Evolutionary conservation across 2,113 vertebrate species (phyloP).

Genomic region (Apteryx owenii): DNA sequence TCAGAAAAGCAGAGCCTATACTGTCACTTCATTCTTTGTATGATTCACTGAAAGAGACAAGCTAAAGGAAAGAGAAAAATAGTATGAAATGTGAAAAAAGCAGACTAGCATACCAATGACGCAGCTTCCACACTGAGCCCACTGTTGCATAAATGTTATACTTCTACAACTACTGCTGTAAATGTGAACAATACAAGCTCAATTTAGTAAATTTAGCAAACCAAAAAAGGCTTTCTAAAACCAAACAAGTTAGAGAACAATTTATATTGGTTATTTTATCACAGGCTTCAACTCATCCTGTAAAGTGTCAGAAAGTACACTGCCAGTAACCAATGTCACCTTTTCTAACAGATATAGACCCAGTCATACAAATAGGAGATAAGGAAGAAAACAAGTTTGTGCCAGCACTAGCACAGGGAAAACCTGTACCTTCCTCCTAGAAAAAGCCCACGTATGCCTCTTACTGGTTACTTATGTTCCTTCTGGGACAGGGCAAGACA

Average conservation of each 20-base stretch:
- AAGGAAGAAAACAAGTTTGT: fast-evolving
- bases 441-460: not conserved
- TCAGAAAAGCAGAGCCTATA: not conserved
- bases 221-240: not conserved
- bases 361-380: not conserved
- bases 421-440: not conserved
- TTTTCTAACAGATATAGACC: not conserved
- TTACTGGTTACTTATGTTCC: not conserved
- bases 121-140: not conserved
- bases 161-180: not conserved
- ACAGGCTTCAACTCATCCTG: not conserved
- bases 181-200: not conserved
- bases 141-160: not conserved
- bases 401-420: not conserved
- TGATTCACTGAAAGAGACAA: not conserved
- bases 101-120: not conserved
- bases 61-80: not conserved
- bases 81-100: not conserved
- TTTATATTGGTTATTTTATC: not conserved
- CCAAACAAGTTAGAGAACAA: not conserved
- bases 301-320: not conserved
- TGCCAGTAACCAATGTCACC: not conserved
- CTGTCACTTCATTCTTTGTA: not conserved
- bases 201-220: not conserved
- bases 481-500: not conserved